phyloP scores from a whole-genome alignment of 2,888 invertebrate species.

The Allacma fusca region DNA sequence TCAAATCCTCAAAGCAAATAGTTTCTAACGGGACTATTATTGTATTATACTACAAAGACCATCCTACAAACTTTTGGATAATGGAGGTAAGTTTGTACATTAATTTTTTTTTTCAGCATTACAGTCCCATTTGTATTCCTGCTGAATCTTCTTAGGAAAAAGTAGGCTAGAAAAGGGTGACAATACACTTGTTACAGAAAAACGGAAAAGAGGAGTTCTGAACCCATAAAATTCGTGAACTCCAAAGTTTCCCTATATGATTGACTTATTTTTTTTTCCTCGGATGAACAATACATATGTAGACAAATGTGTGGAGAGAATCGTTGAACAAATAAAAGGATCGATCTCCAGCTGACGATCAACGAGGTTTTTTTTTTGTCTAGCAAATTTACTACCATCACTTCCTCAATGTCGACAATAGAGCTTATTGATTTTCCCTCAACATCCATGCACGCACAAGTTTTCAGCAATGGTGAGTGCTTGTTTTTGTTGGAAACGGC shows the following conservation, averaged over 20 bases:
- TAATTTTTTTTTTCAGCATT: too few relatives aligned
- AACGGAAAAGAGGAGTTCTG: neutral
- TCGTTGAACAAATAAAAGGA: neutral
- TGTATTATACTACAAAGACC: too few relatives aligned
- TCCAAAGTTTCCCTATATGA: neutral
- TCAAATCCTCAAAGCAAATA: too few relatives aligned
- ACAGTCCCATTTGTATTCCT: too few relatives aligned
- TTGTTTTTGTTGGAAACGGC: neutral
- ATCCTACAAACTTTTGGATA: too few relatives aligned
- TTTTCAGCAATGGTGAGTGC: neutral
- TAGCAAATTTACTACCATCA: slow-evolving; percentile 20
- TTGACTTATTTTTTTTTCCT: neutral
- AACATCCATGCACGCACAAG: slow-evolving; percentile 18
- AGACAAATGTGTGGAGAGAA: neutral
- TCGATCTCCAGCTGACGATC: slow-evolving; percentile 23
- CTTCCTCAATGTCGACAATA: slow-evolving; percentile 27
- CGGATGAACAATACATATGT: neutral
- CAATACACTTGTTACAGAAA: too few relatives aligned
- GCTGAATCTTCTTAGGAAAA: too few relatives aligned
- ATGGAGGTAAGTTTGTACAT: too few relatives aligned
- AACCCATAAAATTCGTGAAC: neutral
- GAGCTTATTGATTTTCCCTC: slow-evolving; percentile 31
- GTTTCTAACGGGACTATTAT: too few relatives aligned
- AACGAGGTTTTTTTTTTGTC: neutral
- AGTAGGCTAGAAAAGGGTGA: too few relatives aligned